Base-by-base conservation (phyloP, 2,797 vertebrate species). In the Sorex maritimensis region DNA sequence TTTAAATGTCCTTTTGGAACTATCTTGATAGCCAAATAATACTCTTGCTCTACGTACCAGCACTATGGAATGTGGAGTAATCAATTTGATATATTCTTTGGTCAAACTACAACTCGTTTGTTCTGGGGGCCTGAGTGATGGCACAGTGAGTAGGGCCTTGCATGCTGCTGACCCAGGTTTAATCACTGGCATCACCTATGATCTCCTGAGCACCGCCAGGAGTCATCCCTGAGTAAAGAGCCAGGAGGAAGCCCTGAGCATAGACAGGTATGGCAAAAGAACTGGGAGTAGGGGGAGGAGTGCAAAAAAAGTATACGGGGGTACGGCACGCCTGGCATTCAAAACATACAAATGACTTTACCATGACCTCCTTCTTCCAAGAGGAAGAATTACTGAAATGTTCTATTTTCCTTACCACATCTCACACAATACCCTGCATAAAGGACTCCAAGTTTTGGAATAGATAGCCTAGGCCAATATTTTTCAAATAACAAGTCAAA, bases 1-100 rank as follows among this genome's bases (percentile, higher is more conserved):
- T 73, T 93, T 81, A 93, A 95, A 85, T 84, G 52, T 21, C 15
- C n/a, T 69, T 90, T 61, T 46, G 26, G 30, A 73, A 93, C 58
- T 65, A 73, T 9, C 14, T 46, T 89, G 75, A 80, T 6, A 71
- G 17, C 30, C 74, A 74, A 69, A 86, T 30, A 80, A 2, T 41
- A 90, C 21, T 44, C 41, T 24, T 24, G 30, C 52, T 65, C 15
- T 1, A 92, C 30, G 81, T 71, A 71, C 12, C 67, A 94, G 81
- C 69, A 86, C 84, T 80, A 74, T 9, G 9, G 81, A 75, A 72
- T 15, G 23, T 87, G 49, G 2, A 79, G 26, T 71, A 65, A 77
- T 5, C 61, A 5, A 86, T 34, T 11, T 67, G 71, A 86, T 9
- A 86, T 23, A 86, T 0, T 72, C 55, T 30, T 74, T 44, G 63